Evolutionary conservation across 2,113 vertebrate genomes (phyloP).

Genomic region (Austrofundulus limnaeus): DNA sequence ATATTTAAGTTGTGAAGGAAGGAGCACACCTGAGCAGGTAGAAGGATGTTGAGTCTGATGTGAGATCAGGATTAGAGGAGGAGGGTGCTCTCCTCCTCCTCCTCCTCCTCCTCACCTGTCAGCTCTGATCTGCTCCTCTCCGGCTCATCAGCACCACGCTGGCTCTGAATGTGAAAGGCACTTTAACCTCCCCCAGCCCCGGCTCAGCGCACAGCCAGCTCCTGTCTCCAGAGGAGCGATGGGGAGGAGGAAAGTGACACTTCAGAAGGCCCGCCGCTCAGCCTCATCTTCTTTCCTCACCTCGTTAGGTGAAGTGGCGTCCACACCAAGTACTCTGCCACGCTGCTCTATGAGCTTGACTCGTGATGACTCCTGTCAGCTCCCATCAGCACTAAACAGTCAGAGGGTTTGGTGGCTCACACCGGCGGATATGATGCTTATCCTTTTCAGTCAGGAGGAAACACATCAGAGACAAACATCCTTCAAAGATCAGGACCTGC

Average conservation of each 20-base stretch:
- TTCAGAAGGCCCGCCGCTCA: conserved; percentile 63
- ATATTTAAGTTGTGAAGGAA: neutral
- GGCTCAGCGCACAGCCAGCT: conserved; percentile 11
- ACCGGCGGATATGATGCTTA: conserved; percentile 33
- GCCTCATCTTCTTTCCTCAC: conserved; percentile 61
- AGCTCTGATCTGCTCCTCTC: conserved; percentile 67
- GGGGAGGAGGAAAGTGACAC: conserved; percentile 30
- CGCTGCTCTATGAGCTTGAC: conserved; percentile 12
- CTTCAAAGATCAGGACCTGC: neutral
- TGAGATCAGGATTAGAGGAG: conserved; percentile 60
- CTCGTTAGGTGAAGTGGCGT: conserved; percentile 73
- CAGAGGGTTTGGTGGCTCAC: conserved; percentile 10
- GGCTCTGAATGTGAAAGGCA: conserved; percentile 76
- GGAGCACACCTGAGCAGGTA: neutral
- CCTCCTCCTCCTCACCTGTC: conserved; percentile 78
- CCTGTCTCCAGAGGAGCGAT: conserved; percentile 1
- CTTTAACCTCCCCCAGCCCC: conserved; percentile 67
- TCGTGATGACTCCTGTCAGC: conserved; percentile 29
- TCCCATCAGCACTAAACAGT: conserved; percentile 29
- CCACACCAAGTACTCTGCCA: conserved; percentile 58
- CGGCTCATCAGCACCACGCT: conserved; percentile 48
- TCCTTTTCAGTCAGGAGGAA: conserved; percentile 60
- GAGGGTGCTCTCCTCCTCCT: conserved; percentile 65
- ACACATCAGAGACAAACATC: conserved; percentile 39
- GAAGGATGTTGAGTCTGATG: conserved; percentile 19